Evolutionary conservation across 2,797 vertebrate species (phyloP).

Genomic region (Hypotaenidia philippensis): DNA sequence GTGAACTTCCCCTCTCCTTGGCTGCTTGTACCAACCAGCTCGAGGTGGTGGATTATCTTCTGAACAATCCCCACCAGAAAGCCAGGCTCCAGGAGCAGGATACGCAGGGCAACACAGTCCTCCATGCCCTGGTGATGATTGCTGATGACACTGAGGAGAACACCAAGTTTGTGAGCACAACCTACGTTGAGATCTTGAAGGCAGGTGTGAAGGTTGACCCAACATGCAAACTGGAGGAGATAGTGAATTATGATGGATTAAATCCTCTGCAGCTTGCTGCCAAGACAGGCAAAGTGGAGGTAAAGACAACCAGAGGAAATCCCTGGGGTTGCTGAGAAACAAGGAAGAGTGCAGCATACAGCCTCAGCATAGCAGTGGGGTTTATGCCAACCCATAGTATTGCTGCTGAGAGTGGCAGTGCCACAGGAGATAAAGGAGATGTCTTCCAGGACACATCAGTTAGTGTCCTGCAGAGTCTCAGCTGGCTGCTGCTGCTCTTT

Average conservation of each 20-base stretch:
- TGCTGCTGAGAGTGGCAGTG: neutral
- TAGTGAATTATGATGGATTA: slow-evolving; percentile 83
- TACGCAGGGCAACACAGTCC: slow-evolving; percentile 90
- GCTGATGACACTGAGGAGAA: slow-evolving; percentile 88
- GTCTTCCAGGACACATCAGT: neutral
- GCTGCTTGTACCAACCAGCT: slow-evolving; percentile 95
- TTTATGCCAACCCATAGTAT: rapidly evolving
- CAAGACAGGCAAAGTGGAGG: slow-evolving; percentile 91
- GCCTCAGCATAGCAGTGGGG: neutral
- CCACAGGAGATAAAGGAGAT: neutral
- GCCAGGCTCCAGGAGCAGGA: slow-evolving; percentile 83
- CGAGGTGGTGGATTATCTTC: slow-evolving; percentile 87
- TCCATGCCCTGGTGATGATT: slow-evolving; percentile 91
- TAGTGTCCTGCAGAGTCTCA: neutral
- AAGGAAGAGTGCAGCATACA: neutral
- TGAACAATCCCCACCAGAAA: slow-evolving; percentile 83
- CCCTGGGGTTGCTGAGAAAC: neutral
- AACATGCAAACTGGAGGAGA: slow-evolving; percentile 83
- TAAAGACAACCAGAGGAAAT: slow-evolving; percentile 49
- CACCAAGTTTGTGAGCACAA: slow-evolving; percentile 85
- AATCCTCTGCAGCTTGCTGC: slow-evolving; percentile 92
- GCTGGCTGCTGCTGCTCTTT: neutral
- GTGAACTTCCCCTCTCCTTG: slow-evolving; percentile 93
- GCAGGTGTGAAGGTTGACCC: slow-evolving; percentile 73
- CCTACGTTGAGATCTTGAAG: slow-evolving; percentile 89